Evolutionary conservation across 1,140 invertebrate species (phyloP).

Genomic region (Heterodera carotae): DNA sequence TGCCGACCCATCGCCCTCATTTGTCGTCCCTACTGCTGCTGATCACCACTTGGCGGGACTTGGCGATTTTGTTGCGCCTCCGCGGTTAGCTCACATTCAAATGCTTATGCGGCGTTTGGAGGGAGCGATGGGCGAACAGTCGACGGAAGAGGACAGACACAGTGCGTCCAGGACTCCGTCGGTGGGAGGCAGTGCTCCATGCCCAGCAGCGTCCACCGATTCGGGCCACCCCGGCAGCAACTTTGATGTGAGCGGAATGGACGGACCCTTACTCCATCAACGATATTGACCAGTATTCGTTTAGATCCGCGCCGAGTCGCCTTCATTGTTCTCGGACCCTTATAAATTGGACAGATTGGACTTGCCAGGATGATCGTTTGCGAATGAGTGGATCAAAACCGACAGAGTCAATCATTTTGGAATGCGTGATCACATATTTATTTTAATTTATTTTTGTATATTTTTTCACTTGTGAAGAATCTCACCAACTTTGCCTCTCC

Average conservation of each 20-base stretch:
- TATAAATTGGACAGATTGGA: conserved; percentile 50
- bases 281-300: neutral
- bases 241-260: conserved; percentile 16
- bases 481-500: neutral
- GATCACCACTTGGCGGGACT: neutral
- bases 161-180: conserved; percentile 4
- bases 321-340: conserved; percentile 50
- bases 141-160: conserved; percentile 11
- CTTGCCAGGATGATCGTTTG: conserved; percentile 16
- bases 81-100: conserved; percentile 36
- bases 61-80: conserved; percentile 5
- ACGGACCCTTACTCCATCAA: neutral
- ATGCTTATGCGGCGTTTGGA: conserved; percentile 25
- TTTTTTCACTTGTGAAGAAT: neutral
- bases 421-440: neutral
- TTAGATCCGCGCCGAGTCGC: conserved; percentile 47
- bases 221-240: conserved; percentile 41
- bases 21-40: neutral
- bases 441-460: neutral
- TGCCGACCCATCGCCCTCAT: neutral
- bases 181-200: conserved; percentile 9
- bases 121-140: neutral
- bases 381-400: too few species aligned
- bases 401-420: too few species aligned
- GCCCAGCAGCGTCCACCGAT: conserved; percentile 53